Evolutionary conservation across 2,113 vertebrate species (phyloP), one percentile per base, ranked within the genome.

Genomic region (Hyperopisus bebe): DNA sequence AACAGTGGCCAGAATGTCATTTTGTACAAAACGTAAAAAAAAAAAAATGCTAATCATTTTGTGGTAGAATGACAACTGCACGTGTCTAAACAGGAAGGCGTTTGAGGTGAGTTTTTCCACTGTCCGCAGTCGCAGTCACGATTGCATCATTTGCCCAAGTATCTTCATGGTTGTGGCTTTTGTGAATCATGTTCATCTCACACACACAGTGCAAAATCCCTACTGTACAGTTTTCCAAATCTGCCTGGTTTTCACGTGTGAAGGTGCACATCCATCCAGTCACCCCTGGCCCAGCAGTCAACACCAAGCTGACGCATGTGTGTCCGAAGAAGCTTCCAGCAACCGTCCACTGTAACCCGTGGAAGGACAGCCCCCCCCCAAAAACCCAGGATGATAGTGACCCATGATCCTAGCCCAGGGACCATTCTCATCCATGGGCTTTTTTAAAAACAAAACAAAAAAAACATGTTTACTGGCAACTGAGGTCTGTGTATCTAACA

Each of bases 401-500:
- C 11, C 84, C 27, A 47, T 27, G n/a, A 51, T 44, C 42, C 39
- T 21, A 44, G 39, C 5, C 77, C 9, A 46, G 44, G 44, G 39
- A 84, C 8, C 44, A 10, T 13, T 7, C 17, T 84, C 42, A 8
- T 47, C 46, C 46, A 46, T 1, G 66, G 27, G 47, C 17, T 70
- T 19, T 80, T 39, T n/a, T 10, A n/a, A 24, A 66, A 66, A 24
- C 21, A 66, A 27, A 10, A 70, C 4, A 31, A 70, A 70, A 70
- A 86, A 93, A 91, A 91, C 92, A 92, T 94, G 95, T 95, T 95
- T 95, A 95, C 94, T 95, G 94, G 95, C 92, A 95, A 95, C 94
- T 93, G 90, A 92, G 91, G 86, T 92, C 90, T 94, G 94, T 95
- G 95, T 95, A 93, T 91, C 92, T 93, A 93, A 94, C 94, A 96